Evolutionary conservation across 2,113 vertebrate species (phyloP).

Genomic region (Gallinago jamesoni): DNA sequence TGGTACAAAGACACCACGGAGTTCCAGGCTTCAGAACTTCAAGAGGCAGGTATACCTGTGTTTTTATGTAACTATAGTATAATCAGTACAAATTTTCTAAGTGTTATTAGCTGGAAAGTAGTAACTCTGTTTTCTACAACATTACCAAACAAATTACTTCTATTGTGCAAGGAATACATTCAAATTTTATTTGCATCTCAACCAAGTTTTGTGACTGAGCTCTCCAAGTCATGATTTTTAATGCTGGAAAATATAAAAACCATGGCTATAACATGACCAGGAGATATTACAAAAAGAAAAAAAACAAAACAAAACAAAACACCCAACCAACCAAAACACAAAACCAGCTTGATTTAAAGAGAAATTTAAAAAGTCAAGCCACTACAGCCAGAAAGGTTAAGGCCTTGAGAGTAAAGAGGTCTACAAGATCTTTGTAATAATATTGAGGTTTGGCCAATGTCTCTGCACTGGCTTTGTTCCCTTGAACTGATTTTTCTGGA

Average conservation of each 20-base stretch:
- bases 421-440: not conserved
- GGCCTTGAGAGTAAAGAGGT: not conserved
- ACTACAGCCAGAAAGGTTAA: not conserved
- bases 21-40: not conserved
- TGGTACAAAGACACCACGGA: not conserved
- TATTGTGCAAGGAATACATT: not conserved
- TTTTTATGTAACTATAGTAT: not conserved
- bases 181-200: not conserved
- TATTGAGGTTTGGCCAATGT: not conserved
- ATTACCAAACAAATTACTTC: not conserved
- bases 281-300: not conserved
- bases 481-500: not conserved
- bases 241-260: not conserved
- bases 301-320: no score
- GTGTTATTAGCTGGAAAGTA: not conserved
- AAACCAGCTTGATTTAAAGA: not conserved
- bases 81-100: not conserved
- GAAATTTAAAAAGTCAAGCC: not conserved
- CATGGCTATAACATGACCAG: not conserved
- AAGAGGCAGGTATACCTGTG: not conserved
- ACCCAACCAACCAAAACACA: no score
- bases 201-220: not conserved
- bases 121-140: not conserved
- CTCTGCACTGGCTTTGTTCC: not conserved
- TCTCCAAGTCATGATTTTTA: not conserved